Base-by-base conservation (phyloP, 2,888 invertebrate genomes). In the Willowsia nigromaculata region DNA sequence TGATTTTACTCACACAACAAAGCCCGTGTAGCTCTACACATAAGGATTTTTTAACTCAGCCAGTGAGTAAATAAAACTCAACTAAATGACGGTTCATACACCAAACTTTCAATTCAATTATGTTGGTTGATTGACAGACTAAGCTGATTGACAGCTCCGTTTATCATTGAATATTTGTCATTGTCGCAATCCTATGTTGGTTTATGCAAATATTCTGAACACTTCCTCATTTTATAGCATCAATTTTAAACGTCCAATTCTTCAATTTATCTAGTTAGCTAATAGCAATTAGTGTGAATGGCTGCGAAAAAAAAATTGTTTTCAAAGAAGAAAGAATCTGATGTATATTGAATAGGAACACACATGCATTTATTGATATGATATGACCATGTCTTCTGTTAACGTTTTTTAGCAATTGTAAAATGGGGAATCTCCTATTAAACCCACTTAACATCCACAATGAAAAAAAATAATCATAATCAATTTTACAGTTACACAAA, bases 401-500 rank as follows among this genome's bases (percentile, higher is more conserved):
- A 7, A 18, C n/a, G 5, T 56, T n/a, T 65, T 13, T 22, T 18
- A n/a, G n/a, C n/a, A n/a, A 13, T 71, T 71, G 68, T 40, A 40
- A 71, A 37, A 43, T 68, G 40, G 68, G 40, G 18, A 40, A 74
- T 15, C 13, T 74, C 18, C 47, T n/a, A 74, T 74, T 74, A 43
- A 47, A 74, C 30, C 40, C 47, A 74, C 47, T 74, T 74, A n/a
- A n/a, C 25, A 47, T 74, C 7, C 43, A n/a, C 9, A 2, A 74
- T 27, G 27, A 74, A 47, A 78, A 11, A 59, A 40, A 62, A 62
- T 40, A 27, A 62, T 59, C 37, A 30, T 3, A 59, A 22, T 80
- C 22, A 59, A 22, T 80, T 80, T 56, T 56, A 56, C 56, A 80
- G 53, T 56, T 80, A 56, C 56, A 50, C 22, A 53, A 47, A 56